These are phyloP conservation scores for Rotaria socialis DNA, from an alignment of 2,888 invertebrate species.

Conservation along the genomic window DNA sequence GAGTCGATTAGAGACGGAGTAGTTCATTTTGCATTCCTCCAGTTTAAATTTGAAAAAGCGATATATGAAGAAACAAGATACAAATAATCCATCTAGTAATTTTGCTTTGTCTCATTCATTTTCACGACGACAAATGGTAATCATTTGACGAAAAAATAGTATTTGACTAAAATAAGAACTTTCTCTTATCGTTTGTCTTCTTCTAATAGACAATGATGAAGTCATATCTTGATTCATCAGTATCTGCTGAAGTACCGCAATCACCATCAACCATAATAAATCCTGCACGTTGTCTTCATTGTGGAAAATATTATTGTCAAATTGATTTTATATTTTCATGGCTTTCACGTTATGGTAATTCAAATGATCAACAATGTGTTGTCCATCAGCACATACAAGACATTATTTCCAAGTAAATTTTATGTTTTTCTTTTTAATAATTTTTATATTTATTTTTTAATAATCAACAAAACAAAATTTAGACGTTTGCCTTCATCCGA, in stretches of 20 bases:
- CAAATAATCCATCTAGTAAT: not conserved
- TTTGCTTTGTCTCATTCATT: not conserved
- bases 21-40: no score
- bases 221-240: not conserved
- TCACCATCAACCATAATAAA: not conserved
- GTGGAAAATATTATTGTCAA: constrained; percentile 22
- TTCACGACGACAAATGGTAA: constrained; percentile 21
- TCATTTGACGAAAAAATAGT: not conserved
- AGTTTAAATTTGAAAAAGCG: no score
- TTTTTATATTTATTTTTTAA: no score
- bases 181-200: not conserved
- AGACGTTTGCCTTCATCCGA: not conserved
- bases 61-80: no score
- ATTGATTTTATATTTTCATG: constrained; percentile 22
- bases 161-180: no score
- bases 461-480: not conserved
- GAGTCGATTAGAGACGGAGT: no score
- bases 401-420: not conserved
- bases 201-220: not conserved
- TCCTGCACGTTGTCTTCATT: not conserved
- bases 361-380: not conserved
- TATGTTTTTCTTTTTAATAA: not conserved
- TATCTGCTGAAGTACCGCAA: not conserved
- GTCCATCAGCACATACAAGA: not conserved
- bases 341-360: not conserved